Percentiles rank a stretch among this genome's conserved stretches.
phyloP scores from a whole-genome alignment of 2,113 vertebrate species.

The Elephas maximus region DNA sequence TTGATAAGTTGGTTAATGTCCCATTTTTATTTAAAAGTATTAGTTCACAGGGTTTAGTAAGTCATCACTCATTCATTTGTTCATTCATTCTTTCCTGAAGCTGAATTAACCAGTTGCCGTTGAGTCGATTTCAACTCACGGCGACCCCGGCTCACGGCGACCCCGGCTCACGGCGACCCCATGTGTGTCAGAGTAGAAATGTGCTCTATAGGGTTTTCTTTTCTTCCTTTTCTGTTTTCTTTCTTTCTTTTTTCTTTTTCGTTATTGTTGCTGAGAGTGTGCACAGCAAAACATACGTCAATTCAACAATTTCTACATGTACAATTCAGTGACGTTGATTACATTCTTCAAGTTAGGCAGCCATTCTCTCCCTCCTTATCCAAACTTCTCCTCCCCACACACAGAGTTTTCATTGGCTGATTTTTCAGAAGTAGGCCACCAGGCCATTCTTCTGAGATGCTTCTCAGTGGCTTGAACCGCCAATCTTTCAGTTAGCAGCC shows the following conservation, averaged over 20 bases:
- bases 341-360: neutral
- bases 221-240: neutral
- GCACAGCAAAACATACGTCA: neutral
- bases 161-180: neutral
- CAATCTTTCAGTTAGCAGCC: neutral
- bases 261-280: neutral
- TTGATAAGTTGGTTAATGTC: neutral
- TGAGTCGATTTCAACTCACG: neutral
- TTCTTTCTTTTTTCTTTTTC: neutral
- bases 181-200: neutral
- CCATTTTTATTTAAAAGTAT: slow-evolving; percentile 16
- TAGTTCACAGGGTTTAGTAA: neutral
- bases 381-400: neutral
- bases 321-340: neutral
- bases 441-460: neutral
- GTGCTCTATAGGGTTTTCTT: neutral
- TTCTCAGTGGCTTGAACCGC: neutral
- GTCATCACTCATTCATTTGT: neutral
- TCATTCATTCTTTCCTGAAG: neutral
- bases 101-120: neutral
- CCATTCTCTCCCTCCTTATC: neutral
- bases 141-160: no score
- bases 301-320: neutral
- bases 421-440: neutral
- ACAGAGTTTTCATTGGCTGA: neutral